Conservation (phyloP, 1,140 invertebrate genomes). For the Hyles euphorbiae region DNA sequence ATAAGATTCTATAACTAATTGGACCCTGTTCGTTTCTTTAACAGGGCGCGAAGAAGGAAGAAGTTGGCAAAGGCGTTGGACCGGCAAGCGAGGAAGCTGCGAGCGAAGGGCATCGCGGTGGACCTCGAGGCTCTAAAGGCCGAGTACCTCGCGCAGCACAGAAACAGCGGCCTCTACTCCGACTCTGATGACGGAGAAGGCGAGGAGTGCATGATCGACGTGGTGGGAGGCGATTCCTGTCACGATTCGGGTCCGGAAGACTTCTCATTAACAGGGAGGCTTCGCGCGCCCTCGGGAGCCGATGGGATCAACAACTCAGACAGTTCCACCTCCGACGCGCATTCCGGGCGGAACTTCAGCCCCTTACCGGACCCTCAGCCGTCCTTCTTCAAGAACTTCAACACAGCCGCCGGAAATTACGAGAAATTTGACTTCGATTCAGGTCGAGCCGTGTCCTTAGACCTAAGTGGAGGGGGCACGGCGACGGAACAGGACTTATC, state of each 20-base stretch:
- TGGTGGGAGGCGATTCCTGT: constrained; percentile 81
- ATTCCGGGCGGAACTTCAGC: constrained; percentile 72
- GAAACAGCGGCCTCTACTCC: constrained; percentile 79
- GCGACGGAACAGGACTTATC: constrained; percentile 70
- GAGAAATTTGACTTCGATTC: constrained; percentile 71
- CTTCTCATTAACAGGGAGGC: constrained; percentile 62
- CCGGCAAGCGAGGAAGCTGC: constrained; percentile 91
- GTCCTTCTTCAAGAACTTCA: constrained; percentile 65
- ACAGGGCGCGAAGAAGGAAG: constrained; percentile 89
- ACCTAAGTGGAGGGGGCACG: constrained; percentile 57
- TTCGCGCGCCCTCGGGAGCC: constrained; percentile 55
- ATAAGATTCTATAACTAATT: constrained; percentile 70
- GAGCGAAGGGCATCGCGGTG: constrained; percentile 91
- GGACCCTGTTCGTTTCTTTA: constrained; percentile 59
- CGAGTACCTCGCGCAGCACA: constrained; percentile 84
- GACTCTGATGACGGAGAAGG: constrained; percentile 84
- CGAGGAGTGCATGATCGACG: constrained; percentile 83
- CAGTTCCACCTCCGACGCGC: constrained; percentile 72
- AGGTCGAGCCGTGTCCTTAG: constrained; percentile 66
- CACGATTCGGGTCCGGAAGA: constrained; percentile 78
- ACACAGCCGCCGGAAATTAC: constrained; percentile 42
- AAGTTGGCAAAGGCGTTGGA: constrained; percentile 95
- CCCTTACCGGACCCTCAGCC: constrained; percentile 76
- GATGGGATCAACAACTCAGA: constrained; percentile 77
- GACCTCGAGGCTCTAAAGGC: constrained; percentile 90